Evolutionary conservation across 92 coral and sea anemone genomes (phyloP), one percentile per base, ranked within the genome.

Genomic region (Parazoanthus swiftii): DNA sequence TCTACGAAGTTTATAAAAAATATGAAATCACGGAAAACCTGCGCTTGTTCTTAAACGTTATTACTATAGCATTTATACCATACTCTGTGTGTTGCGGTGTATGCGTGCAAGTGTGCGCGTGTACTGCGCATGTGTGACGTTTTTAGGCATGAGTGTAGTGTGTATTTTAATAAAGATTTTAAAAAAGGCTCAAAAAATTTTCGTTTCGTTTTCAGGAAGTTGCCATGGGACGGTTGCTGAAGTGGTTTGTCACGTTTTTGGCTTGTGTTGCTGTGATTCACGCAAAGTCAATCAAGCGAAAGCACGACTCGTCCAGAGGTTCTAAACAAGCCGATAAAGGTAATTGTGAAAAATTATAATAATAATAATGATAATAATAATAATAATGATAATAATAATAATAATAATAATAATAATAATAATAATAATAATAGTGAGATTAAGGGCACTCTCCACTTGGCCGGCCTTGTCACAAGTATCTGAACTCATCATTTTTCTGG

Each of bases 201-300:
- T 54, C 20, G 16, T 54, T 25, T 36, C 15, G 11, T 58, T 44
- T 71, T 0, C 50, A 84, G 87, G 87, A 44, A 8, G 67, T 1
- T 14, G 46, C 59, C 26, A 84, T 84, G 87, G 66, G 68, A 56
- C 75, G 79, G 87, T 72, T 71, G 79, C 46, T 74, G 44, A 74
- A 21, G 65, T 44, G 5, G 20, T 25, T 44, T 48, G 67, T 84
- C 67, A 18, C 75, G 21, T 21, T 72, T 46, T 46, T 84, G 20
- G 33, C 36, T 15, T 70, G 87, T 26, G 68, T 51, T 10, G 79
- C 68, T 44, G 56, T 84, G n/a, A 51, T 84, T 71, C 79, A 72
- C n/a, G 87, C 87, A 76, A 84, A 84, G 63, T 84, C 87, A 18
- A 50, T 72, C 15, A 71, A 74, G 46, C 71, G 68, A 68, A 82